These are phyloP conservation scores for Nesometra sesokonis DNA, from an alignment of 35 echinoderm and acorn worm species.

Conservation along the genomic window DNA sequence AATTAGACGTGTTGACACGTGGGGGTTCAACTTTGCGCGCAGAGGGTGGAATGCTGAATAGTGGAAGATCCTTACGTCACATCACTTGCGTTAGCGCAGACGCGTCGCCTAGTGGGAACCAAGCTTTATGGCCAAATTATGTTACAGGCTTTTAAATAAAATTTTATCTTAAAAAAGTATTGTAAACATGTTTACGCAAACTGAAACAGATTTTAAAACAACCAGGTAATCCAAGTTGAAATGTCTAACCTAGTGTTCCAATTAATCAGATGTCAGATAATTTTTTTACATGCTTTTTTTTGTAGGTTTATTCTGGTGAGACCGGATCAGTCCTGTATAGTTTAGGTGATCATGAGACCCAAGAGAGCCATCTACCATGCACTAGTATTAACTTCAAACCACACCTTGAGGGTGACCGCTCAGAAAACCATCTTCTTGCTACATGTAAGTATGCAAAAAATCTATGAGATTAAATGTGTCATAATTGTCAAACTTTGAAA, in stretches of 20 bases:
- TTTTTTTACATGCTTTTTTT: slow-evolving; percentile 9
- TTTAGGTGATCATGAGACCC: slow-evolving; percentile 69
- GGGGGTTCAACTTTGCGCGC: too few relatives aligned
- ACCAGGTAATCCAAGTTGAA: neutral
- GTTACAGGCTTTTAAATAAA: neutral
- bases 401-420: slow-evolving; percentile 52
- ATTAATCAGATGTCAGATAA: too few relatives aligned
- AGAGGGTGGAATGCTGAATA: too few relatives aligned
- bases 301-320: slow-evolving; percentile 67
- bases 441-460: slow-evolving; percentile 63
- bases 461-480: too few relatives aligned
- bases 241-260: neutral
- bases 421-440: slow-evolving; percentile 62
- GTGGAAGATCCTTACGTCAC: too few relatives aligned
- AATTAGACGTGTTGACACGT: too few relatives aligned
- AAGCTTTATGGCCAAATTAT: too few relatives aligned
- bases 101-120: too few relatives aligned
- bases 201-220: neutral
- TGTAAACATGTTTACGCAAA: neutral
- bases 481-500: too few relatives aligned
- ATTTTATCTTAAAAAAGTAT: neutral
- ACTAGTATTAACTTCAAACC: slow-evolving; percentile 88
- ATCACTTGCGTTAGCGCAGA: too few relatives aligned
- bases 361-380: slow-evolving; percentile 58
- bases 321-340: slow-evolving; percentile 59